Evolutionary conservation across 2,888 invertebrate genomes (phyloP).

Genomic region (Poecilus cupreus): DNA sequence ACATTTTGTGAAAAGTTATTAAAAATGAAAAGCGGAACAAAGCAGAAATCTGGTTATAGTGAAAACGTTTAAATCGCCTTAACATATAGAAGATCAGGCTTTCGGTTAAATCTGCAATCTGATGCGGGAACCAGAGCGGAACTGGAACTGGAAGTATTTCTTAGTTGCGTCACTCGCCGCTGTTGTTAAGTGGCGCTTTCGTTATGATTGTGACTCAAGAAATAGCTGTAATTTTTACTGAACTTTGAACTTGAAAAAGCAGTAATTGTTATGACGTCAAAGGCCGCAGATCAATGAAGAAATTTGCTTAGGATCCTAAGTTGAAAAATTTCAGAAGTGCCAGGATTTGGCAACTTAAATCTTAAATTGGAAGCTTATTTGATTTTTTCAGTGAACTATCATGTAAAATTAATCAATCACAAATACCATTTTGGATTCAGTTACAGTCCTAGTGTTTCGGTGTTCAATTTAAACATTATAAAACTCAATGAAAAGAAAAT

Average conservation of each 20-base stretch:
- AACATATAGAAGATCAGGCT: slow-evolving; percentile 24
- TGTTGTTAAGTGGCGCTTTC: neutral
- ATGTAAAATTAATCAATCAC: no score
- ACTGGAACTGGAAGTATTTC: neutral
- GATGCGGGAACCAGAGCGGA: slow-evolving; percentile 30
- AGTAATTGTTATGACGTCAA: slow-evolving; percentile 22
- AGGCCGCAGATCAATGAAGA: neutral
- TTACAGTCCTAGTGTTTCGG: no score
- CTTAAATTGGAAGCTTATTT: no score
- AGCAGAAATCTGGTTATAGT: neutral
- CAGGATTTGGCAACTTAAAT: no score
- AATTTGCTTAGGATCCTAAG: neutral
- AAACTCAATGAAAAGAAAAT: no score
- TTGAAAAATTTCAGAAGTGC: neutral
- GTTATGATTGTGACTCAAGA: neutral
- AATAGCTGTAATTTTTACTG: neutral
- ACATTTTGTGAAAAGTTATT: neutral
- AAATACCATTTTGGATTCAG: no score
- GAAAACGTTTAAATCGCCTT: slow-evolving; percentile 26
- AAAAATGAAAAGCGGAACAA: slow-evolving; percentile 35
- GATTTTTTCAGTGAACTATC: no score
- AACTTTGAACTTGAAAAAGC: slow-evolving; percentile 21
- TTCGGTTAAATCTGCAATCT: slow-evolving; percentile 22
- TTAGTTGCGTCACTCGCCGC: slow-evolving; percentile 21
- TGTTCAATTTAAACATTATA: no score